Percentiles rank a stretch among this genome's conserved stretches.
Evolutionary conservation across 2,113 vertebrate genomes (phyloP).

Genomic region (Grammomys surdaster): DNA sequence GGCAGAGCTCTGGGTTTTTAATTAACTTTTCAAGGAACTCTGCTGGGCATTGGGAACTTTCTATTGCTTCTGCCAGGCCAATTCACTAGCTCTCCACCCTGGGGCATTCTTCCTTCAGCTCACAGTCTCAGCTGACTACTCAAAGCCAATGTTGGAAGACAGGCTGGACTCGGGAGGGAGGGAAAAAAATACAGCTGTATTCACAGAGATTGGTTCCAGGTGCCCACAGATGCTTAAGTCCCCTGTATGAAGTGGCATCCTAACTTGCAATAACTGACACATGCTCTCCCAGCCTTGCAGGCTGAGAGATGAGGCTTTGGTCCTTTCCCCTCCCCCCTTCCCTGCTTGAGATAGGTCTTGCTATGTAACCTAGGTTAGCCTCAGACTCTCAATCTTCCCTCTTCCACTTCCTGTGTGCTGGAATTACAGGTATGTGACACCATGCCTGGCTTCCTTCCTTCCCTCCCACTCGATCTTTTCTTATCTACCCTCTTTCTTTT

Average conservation of each 20-base stretch:
- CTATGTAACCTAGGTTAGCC: not conserved
- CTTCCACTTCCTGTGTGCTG: not conserved
- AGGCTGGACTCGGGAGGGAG: not conserved
- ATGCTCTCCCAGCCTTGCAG: not conserved
- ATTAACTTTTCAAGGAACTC: slow-evolving; percentile 23
- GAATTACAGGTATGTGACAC: not conserved
- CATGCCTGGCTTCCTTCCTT: not conserved
- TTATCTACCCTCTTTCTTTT: not conserved
- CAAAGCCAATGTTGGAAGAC: not conserved
- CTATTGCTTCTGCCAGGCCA: not conserved
- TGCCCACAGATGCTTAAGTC: too few relatives aligned
- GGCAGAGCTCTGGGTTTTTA: not conserved
- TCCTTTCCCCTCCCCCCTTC: not conserved
- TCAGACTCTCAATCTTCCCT: not conserved
- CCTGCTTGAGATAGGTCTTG: not conserved
- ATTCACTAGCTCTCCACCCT: not conserved
- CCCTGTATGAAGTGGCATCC: not conserved
- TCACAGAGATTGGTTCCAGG: not conserved
- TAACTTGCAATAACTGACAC: not conserved
- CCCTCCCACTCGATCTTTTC: not conserved
- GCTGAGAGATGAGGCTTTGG: not conserved
- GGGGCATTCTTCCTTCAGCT: not conserved
- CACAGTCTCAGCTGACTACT: not conserved
- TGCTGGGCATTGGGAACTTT: not conserved
- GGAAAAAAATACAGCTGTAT: not conserved